Evolutionary conservation across 2,113 vertebrate genomes (phyloP).

Genomic region (Casuarius casuarius): DNA sequence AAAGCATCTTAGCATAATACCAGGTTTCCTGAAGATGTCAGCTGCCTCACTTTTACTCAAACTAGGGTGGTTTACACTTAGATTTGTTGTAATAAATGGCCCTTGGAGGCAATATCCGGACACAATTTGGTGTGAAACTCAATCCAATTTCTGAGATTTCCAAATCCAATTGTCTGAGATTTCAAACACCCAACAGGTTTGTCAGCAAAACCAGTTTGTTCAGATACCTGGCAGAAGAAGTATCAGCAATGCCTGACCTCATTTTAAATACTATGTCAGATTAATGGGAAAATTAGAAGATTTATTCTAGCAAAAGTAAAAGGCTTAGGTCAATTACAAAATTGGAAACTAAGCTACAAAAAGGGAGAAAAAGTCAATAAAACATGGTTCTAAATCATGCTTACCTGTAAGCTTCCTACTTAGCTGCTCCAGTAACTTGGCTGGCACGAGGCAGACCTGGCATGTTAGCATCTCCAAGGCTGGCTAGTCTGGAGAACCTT

Average conservation of each 20-base stretch:
- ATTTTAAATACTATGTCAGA: background rate
- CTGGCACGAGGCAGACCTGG: background rate
- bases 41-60: background rate
- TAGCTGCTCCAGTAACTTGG: background rate
- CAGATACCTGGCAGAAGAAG: background rate
- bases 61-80: background rate
- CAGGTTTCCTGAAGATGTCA: background rate
- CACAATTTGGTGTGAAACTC: background rate
- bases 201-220: background rate
- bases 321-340: background rate
- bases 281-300: background rate
- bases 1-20: background rate
- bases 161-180: background rate
- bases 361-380: background rate
- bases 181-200: background rate
- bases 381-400: background rate
- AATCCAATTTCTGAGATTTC: background rate
- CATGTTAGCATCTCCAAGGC: background rate
- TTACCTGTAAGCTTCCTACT: background rate
- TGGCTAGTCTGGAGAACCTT: background rate
- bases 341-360: background rate
- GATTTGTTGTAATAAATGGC: background rate
- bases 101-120: background rate
- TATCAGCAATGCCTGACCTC: background rate
- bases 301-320: background rate